phyloP scores from a whole-genome alignment of 2,797 vertebrate genomes.

The Gila robusta region DNA sequence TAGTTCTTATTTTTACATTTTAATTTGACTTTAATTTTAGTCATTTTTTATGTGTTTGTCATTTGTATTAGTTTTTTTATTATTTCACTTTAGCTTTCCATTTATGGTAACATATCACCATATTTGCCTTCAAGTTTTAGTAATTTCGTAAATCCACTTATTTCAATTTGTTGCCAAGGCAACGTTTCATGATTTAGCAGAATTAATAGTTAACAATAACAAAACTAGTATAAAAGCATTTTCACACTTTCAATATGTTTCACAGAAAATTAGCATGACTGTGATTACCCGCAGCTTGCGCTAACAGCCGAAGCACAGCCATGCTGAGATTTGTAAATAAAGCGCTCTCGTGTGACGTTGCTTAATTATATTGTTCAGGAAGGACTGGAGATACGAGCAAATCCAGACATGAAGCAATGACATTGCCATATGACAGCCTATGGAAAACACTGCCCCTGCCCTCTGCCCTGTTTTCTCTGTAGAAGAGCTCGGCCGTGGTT shows the following conservation, averaged over 20 bases:
- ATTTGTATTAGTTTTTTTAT: not conserved
- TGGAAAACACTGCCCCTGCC: slow-evolving; percentile 66
- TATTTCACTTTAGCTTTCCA: not conserved
- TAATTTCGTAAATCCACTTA: not conserved
- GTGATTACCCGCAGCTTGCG: not conserved
- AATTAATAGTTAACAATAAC: not conserved
- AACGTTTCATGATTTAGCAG: not conserved
- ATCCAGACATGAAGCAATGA: slow-evolving; percentile 40
- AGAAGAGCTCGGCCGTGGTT: slow-evolving; percentile 39
- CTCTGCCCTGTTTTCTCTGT: slow-evolving; percentile 35
- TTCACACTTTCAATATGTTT: not conserved
- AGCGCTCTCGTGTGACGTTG: not conserved
- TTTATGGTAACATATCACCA: not conserved
- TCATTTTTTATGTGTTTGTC: not conserved
- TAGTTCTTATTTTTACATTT: not conserved
- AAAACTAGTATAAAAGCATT: not conserved
- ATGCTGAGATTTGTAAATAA: not conserved
- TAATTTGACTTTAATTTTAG: not conserved
- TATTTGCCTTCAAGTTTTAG: not conserved
- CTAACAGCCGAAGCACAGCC: not conserved
- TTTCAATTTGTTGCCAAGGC: not conserved
- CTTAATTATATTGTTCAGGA: not conserved
- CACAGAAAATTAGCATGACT: not conserved
- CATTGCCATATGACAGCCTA: slow-evolving; percentile 50
- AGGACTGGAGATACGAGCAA: not conserved